Evolutionary conservation across 2,888 invertebrate genomes (phyloP).

Genomic region (Calameuta filiformis): DNA sequence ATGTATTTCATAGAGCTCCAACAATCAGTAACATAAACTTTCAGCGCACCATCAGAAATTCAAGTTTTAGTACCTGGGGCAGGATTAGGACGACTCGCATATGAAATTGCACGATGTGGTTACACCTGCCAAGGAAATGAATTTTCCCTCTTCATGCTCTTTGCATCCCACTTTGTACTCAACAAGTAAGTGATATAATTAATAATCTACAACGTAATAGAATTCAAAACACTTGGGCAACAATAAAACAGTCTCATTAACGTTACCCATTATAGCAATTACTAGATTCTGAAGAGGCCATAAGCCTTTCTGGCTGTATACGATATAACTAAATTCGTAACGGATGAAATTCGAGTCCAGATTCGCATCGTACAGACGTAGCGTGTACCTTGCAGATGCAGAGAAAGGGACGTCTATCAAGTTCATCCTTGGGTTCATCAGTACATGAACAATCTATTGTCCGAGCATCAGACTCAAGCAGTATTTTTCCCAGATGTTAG

Average conservation of each 20-base stretch:
- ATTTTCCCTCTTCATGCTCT: conserved; percentile 97
- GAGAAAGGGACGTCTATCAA: conserved; percentile 76
- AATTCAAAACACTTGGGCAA: neutral
- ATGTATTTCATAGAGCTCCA: conserved; percentile 10
- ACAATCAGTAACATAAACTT: conserved; percentile 45
- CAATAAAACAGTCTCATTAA: neutral
- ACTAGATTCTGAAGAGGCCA: neutral
- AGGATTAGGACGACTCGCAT: conserved; percentile 93
- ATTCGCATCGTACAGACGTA: neutral
- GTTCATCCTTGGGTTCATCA: conserved; percentile 97
- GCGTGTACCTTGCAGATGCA: conserved; percentile 65
- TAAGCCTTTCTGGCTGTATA: neutral
- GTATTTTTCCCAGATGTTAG: conserved; percentile 90
- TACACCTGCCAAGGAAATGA: conserved; percentile 97
- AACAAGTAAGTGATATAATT: conserved; percentile 74
- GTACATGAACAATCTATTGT: conserved; percentile 87
- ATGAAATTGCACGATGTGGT: conserved; percentile 90
- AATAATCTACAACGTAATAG: neutral
- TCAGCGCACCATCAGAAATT: conserved; percentile 68
- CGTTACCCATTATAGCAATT: neutral
- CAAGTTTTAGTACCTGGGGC: conserved; percentile 94
- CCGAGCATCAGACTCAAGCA: conserved; percentile 82
- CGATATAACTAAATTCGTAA: neutral
- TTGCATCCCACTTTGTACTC: conserved; percentile 94
- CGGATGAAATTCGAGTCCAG: neutral